A percentile compares a stretch with the other conserved stretches of the same genome.
phyloP scores from a whole-genome alignment of 2,888 invertebrate genomes.

The Aleiodes testaceus region DNA sequence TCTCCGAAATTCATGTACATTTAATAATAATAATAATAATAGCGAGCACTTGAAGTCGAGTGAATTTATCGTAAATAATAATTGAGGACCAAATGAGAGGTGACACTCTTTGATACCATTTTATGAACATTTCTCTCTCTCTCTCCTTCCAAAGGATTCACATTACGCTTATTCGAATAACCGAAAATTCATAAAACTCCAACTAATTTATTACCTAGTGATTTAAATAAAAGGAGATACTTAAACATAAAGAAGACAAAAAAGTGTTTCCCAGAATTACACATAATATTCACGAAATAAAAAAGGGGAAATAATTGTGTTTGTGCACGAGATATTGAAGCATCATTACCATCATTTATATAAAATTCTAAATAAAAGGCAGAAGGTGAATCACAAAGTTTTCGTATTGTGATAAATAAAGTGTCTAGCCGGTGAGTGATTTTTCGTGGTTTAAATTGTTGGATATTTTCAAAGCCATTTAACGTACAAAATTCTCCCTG shows the following conservation, averaged over 20 bases:
- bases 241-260: background rate
- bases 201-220: conserved; percentile 48
- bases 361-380: background rate
- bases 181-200: conserved; percentile 29
- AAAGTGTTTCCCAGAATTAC: conserved; percentile 3
- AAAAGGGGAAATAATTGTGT: conserved; percentile 42
- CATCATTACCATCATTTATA: background rate
- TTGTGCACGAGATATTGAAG: conserved; percentile 49
- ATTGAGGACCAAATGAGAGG: conserved; percentile 3
- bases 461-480: conserved; percentile 38
- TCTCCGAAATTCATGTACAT: background rate
- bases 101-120: background rate
- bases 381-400: conserved; percentile 14
- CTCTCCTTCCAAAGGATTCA: conserved; percentile 49
- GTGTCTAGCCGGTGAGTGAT: conserved; percentile 45
- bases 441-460: conserved; percentile 33
- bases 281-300: conserved; percentile 6
- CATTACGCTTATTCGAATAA: conserved; percentile 57
- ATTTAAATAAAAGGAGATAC: conserved; percentile 30
- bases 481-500: conserved; percentile 30
- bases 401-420: background rate
- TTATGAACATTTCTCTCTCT: conserved; percentile 2
- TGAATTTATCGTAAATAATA: conserved; percentile 23
- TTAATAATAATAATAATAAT: background rate
- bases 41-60: background rate